phyloP scores from a whole-genome alignment of 2,888 invertebrate genomes.

The Frankliniella intonsa region DNA sequence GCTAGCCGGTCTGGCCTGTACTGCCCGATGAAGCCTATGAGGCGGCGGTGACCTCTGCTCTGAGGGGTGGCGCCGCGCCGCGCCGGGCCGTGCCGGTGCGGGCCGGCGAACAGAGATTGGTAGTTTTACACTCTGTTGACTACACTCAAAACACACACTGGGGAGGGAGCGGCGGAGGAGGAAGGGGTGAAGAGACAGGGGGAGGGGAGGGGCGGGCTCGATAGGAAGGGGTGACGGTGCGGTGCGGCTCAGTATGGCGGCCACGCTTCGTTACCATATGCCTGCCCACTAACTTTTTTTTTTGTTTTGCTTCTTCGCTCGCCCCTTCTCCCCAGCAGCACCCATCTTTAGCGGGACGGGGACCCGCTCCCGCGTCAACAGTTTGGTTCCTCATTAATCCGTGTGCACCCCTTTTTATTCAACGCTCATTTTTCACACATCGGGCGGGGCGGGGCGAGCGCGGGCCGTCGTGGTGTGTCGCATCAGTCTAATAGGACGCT shows the following conservation, averaged over 20 bases:
- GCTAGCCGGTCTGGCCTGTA: too few relatives aligned
- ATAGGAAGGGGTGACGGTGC: background rate
- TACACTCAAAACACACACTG: conserved; percentile 25
- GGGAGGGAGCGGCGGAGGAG: background rate
- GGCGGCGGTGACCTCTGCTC: background rate
- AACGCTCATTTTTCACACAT: too few relatives aligned
- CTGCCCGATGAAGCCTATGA: too few relatives aligned
- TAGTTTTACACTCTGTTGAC: conserved; percentile 26
- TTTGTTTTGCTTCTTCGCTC: background rate
- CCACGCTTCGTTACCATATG: background rate
- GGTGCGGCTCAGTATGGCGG: background rate
- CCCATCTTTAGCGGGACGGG: too few relatives aligned
- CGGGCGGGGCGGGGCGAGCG: too few relatives aligned
- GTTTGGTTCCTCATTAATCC: background rate
- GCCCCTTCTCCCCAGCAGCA: background rate
- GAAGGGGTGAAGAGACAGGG: background rate
- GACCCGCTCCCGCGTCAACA: background rate
- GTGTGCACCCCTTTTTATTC: background rate
- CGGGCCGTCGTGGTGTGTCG: too few relatives aligned
- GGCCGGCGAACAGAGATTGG: conserved; percentile 3
- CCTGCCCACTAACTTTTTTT: background rate
- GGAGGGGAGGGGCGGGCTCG: background rate
- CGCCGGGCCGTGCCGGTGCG: background rate
- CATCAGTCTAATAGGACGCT: too few relatives aligned
- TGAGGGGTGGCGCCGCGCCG: background rate